These are phyloP conservation scores for Zoanthus solanderi DNA, from an alignment of 92 coral and sea anemone species.

Conservation along the genomic window DNA sequence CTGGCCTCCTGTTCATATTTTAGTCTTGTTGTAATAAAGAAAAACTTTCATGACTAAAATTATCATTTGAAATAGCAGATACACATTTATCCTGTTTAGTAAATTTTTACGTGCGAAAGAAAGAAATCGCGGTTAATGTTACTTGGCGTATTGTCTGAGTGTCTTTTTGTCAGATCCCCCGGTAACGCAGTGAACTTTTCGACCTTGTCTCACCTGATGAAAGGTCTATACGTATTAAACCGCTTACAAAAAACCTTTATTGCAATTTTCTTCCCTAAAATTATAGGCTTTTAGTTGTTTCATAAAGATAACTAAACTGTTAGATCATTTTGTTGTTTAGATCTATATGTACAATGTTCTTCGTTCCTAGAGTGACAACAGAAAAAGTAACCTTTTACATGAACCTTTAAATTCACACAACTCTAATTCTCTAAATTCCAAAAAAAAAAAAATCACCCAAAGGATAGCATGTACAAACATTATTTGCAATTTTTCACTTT, in stretches of 20 bases:
- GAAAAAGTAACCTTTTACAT: not conserved
- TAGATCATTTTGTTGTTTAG: not conserved
- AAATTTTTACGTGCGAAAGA: not conserved
- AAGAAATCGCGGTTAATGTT: not conserved
- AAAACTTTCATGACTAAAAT: not conserved
- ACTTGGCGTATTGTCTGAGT: not conserved
- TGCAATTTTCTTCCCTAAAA: not conserved
- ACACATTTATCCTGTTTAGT: not conserved
- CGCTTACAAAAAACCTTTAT: not conserved
- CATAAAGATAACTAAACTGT: not conserved
- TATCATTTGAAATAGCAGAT: not conserved
- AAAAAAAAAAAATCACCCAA: not conserved
- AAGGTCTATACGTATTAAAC: not conserved
- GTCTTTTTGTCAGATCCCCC: not conserved
- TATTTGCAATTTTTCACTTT: not conserved
- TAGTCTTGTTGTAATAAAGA: not conserved
- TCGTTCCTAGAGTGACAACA: not conserved
- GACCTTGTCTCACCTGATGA: not conserved
- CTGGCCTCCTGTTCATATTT: conserved; percentile 2
- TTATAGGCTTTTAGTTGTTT: not conserved
- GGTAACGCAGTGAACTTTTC: not conserved
- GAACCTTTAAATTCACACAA: not conserved
- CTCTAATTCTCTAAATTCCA: not conserved
- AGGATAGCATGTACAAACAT: not conserved
- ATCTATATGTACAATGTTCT: not conserved